A percentile compares a stretch with the other conserved stretches of the same genome.
phyloP scores from a whole-genome alignment of 64 coral and sea anemone species.

The Hydrozoanthus tunicans region DNA sequence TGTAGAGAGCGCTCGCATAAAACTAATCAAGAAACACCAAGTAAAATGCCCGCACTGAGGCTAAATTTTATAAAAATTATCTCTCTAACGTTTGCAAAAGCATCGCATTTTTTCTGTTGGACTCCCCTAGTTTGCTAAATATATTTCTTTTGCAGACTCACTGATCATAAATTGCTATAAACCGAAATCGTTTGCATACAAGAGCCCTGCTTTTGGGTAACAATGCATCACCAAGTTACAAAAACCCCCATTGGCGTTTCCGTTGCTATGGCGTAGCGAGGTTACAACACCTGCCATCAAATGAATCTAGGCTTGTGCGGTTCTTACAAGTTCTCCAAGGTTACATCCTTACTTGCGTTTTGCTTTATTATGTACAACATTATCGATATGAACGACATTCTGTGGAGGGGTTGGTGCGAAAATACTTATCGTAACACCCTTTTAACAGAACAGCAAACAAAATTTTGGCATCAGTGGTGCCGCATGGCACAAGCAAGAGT shows the following conservation, averaged over 20 bases:
- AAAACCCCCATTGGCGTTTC: neutral
- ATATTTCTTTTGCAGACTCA: too few species aligned
- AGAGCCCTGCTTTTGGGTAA: too few species aligned
- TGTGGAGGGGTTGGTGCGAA: neutral
- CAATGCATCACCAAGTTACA: too few species aligned
- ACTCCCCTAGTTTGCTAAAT: too few species aligned
- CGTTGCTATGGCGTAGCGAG: neutral
- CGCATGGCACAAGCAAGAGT: conserved; percentile 11
- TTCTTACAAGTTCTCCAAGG: neutral
- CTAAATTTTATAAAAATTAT: too few species aligned
- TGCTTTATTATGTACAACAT: neutral
- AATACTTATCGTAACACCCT: neutral
- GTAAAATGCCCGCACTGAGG: too few species aligned
- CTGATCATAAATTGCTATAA: too few species aligned
- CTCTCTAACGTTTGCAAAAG: too few species aligned
- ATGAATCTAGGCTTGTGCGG: neutral
- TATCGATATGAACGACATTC: neutral
- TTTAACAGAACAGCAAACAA: neutral
- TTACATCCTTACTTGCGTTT: neutral
- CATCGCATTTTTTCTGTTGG: too few species aligned
- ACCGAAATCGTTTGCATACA: too few species aligned
- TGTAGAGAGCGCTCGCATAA: too few species aligned
- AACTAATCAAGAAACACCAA: too few species aligned
- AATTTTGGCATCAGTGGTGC: conserved; percentile 24
- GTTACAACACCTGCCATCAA: neutral